Evolutionary conservation across 2,797 vertebrate genomes (phyloP).

Genomic region (Enteromius paludinosus): DNA sequence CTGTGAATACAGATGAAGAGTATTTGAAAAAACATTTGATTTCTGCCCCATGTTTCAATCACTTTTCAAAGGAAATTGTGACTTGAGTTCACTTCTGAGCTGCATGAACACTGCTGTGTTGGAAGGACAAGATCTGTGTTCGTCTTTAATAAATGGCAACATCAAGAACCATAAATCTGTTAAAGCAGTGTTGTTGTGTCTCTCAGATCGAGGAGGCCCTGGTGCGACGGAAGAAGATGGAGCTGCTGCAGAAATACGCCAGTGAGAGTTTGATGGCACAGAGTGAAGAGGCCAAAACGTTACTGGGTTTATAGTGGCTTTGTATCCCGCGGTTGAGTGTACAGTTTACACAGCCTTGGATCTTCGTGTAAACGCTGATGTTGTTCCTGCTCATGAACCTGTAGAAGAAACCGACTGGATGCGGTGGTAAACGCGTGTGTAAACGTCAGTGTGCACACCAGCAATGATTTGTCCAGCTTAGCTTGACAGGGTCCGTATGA

Average conservation of each 20-base stretch:
- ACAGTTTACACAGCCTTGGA: too few relatives aligned
- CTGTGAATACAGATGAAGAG: too few relatives aligned
- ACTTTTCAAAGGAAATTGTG: too few relatives aligned
- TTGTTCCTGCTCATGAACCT: neutral
- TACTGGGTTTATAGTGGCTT: slow-evolving; percentile 84
- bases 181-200: neutral
- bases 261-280: slow-evolving; percentile 94
- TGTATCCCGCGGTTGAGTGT: too few relatives aligned
- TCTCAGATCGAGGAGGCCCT: slow-evolving; percentile 93
- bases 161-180: neutral
- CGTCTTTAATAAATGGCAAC: too few relatives aligned
- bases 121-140: too few relatives aligned
- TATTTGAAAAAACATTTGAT: too few relatives aligned
- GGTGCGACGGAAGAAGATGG: slow-evolving; percentile 96
- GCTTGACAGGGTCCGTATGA: neutral
- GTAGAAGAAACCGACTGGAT: neutral
- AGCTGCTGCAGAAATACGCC: slow-evolving; percentile 92
- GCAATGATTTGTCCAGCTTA: neutral
- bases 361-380: neutral
- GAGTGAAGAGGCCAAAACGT: slow-evolving; percentile 88
- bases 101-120: too few relatives aligned
- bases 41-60: too few relatives aligned
- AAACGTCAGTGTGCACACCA: neutral
- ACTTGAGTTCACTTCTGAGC: too few relatives aligned
- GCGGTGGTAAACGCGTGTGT: neutral